Percentiles rank a stretch among this genome's conserved stretches.
Conservation (phyloP, 2,113 vertebrate species). For the Trematocara zebra region DNA sequence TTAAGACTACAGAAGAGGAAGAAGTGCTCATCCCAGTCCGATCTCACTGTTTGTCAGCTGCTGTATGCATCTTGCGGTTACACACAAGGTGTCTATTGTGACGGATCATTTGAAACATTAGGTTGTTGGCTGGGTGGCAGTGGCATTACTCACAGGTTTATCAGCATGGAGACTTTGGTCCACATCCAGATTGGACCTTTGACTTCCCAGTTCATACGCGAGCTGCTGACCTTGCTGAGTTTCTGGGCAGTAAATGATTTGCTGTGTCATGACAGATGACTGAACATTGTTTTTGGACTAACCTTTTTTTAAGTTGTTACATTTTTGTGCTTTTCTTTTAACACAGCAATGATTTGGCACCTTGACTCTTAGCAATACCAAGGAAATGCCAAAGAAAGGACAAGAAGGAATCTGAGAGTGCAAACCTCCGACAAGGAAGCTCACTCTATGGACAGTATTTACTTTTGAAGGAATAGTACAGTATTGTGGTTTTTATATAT, state of each 20-base stretch:
- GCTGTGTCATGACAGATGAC: neutral
- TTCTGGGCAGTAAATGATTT: neutral
- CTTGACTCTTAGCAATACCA: neutral
- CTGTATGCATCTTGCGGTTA: neutral
- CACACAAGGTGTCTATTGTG: neutral
- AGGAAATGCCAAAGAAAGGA: neutral
- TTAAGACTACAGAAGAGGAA: neutral
- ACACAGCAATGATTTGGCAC: neutral
- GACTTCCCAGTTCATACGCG: neutral
- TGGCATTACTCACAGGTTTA: neutral
- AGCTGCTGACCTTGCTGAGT: neutral
- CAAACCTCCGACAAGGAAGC: neutral
- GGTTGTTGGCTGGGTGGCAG: neutral
- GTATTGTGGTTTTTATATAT: neutral
- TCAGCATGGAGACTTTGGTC: neutral
- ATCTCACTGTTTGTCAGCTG: neutral
- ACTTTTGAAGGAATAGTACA: neutral
- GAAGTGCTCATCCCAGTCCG: rapidly evolving
- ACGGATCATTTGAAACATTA: neutral
- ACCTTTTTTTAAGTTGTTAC: neutral
- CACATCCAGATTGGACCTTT: neutral
- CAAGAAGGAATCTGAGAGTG: neutral
- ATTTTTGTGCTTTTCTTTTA: neutral
- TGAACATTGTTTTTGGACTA: neutral
- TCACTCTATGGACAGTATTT: neutral